These are phyloP conservation scores for Vimba vimba DNA, from an alignment of 2,113 vertebrate genomes.

Conservation along the genomic window DNA sequence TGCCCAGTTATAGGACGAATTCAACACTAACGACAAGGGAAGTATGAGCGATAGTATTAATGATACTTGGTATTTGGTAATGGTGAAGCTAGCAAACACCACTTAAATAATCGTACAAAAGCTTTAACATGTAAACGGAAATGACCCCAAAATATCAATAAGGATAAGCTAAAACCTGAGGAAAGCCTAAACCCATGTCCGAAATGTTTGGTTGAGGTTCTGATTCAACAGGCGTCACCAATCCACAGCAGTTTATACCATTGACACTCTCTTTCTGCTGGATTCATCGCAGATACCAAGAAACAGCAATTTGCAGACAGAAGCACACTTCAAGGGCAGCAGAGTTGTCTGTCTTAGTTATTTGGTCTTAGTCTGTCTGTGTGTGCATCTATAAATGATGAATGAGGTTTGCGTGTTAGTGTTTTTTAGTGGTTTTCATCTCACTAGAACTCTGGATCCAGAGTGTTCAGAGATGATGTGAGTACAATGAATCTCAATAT, in stretches of 20 bases:
- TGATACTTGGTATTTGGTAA: no score
- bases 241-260: not conserved
- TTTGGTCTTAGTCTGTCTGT: not conserved
- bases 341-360: not conserved
- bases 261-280: slow-evolving; percentile 5
- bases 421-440: not conserved
- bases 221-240: not conserved
- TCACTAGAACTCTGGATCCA: not conserved
- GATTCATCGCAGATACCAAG: not conserved
- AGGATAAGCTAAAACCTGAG: not conserved
- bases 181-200: not conserved
- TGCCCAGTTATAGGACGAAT: not conserved
- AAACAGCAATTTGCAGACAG: not conserved
- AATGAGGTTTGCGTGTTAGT: slow-evolving; percentile 26
- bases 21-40: no score
- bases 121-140: not conserved
- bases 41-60: no score
- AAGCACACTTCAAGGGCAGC: not conserved
- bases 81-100: not conserved
- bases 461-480: not conserved
- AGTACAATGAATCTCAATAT: not conserved
- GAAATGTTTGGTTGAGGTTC: not conserved
- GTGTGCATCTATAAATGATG: not conserved
- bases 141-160: not conserved
- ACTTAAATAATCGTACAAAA: not conserved